Evolutionary conservation across 2,888 invertebrate genomes (phyloP), one percentile per base, ranked within the genome.

Genomic region (Synergus itoensis): DNA sequence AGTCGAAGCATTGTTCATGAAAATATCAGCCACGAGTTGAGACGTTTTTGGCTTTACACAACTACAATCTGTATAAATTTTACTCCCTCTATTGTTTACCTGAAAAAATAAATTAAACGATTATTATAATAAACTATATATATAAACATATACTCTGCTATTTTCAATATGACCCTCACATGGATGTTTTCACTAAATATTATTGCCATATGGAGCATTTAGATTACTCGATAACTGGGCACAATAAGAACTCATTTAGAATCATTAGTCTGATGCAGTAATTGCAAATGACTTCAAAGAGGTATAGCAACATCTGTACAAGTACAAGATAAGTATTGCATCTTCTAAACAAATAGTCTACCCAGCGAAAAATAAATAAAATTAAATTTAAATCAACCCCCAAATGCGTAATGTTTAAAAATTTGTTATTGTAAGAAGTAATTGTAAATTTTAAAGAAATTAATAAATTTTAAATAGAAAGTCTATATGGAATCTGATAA

Each of bases 51-150:
- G 84, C 76, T 86, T 89, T 1, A 94, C 91, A 87, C 94, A 94
- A 41, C 92, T 92, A 87, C 94, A 94, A 78, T 94, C 92, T n/a
- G 92, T 90, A 77, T 92, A 93, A 41, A 88, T 80, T 81, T 91
- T 91, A 40, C 84, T 88, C 21, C 89, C 89, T 41, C 88, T 85
- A 3, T 60, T 73, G 62, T 82, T 81, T 16, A 90, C 83, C 93
- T 93, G 83, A 40, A 67, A 76, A 60, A 40, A 73, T 28, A 3
- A 28, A 28, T 28, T 28, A 28, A 28, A 28, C 2, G 28, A 28
- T 28, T 3, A 28, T 28, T 28, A 28, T 28, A 28, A 28, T 28
- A 28, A 28, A 28, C 28, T n/a, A 3, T 28, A 28, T 28, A 28
- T n/a, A n/a, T n/a, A n/a, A n/a, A n/a, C n/a, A n/a, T n/a, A n/a